A percentile compares a stretch with the other conserved stretches of the same genome.
Evolutionary conservation across 2,888 invertebrate species (phyloP).

Genomic region (Andrena hattorfiana): DNA sequence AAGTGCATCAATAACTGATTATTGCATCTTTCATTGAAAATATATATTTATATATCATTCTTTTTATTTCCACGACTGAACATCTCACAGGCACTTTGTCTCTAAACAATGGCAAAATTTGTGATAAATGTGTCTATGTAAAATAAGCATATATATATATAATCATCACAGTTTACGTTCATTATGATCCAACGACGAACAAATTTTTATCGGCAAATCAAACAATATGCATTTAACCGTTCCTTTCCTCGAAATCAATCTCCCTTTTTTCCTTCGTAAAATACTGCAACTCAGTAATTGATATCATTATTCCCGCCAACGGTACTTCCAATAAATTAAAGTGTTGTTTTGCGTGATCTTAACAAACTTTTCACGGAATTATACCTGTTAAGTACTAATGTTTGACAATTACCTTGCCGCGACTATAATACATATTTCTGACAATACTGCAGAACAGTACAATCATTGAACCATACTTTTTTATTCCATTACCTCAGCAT

Average conservation of each 20-base stretch:
- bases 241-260: constrained; percentile 32
- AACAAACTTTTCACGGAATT: constrained; percentile 48
- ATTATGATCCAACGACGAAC: constrained; percentile 52
- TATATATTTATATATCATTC: constrained; percentile 74
- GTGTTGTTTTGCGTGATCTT: constrained; percentile 30
- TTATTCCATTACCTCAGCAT: constrained; percentile 28
- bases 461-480: constrained; percentile 54
- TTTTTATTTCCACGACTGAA: constrained; percentile 74
- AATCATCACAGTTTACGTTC: constrained; percentile 62
- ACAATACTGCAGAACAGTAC: constrained; percentile 53
- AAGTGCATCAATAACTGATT: constrained; percentile 75
- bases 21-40: constrained; percentile 80
- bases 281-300: constrained; percentile 27
- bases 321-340: constrained; percentile 42
- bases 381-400: constrained; percentile 63
- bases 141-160: constrained; percentile 62
- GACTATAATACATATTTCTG: constrained; percentile 51
- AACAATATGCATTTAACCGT: constrained; percentile 41
- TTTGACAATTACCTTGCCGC: constrained; percentile 48
- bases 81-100: constrained; percentile 82
- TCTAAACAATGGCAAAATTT: constrained; percentile 75
- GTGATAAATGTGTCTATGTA: constrained; percentile 66
- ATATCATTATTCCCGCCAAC: constrained; percentile 52
- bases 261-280: background rate
- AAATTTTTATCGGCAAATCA: constrained; percentile 40